These are phyloP conservation scores for Aselliscus stoliczkanus DNA, from an alignment of 2,797 vertebrate genomes.

Conservation along the genomic window DNA sequence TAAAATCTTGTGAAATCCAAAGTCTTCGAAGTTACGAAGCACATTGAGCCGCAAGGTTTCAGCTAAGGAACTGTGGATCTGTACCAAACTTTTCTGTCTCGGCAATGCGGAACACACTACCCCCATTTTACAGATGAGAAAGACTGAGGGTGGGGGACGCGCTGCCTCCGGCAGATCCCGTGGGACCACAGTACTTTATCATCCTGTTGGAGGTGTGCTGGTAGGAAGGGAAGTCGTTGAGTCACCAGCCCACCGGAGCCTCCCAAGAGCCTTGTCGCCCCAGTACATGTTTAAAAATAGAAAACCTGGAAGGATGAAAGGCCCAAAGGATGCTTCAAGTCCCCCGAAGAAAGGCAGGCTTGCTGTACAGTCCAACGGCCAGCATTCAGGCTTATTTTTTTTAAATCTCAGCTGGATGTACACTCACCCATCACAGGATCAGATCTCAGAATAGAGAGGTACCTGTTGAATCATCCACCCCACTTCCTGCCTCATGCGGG, in stretches of 20 bases:
- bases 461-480: constrained; percentile 67
- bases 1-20: not conserved
- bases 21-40: not conserved
- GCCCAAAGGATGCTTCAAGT: not conserved
- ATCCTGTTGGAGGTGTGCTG: not conserved
- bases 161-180: not conserved
- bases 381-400: constrained; percentile 51
- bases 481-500: constrained; percentile 69
- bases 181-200: not conserved
- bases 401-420: constrained; percentile 61
- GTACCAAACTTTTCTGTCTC: not conserved
- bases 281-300: constrained; percentile 41
- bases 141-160: not conserved
- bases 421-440: constrained; percentile 70
- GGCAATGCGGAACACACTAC: not conserved
- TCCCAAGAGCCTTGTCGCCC: not conserved
- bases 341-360: constrained; percentile 30
- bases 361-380: not conserved
- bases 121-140: not conserved
- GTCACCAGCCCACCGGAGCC: not conserved
- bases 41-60: not conserved
- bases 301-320: constrained; percentile 33
- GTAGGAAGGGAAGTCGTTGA: not conserved
- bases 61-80: not conserved
- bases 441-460: constrained; percentile 71